Evolutionary conservation across 2,888 invertebrate species (phyloP).

Genomic region (Nymphalis c-album): DNA sequence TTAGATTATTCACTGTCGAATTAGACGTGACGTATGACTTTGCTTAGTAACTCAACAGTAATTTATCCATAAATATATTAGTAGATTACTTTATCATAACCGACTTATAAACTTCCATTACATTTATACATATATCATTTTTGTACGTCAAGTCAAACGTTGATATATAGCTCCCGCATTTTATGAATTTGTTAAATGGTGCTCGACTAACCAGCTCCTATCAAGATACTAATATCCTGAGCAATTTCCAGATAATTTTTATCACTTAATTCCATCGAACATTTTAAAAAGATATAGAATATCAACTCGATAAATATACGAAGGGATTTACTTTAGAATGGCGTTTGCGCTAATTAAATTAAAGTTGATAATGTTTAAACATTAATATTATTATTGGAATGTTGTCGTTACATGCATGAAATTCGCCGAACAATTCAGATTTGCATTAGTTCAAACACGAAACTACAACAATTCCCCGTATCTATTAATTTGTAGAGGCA

Average conservation of each 20-base stretch:
- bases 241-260: background rate
- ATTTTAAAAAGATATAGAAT: no score
- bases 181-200: background rate
- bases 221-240: background rate
- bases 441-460: conserved; percentile 14
- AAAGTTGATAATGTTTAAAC: no score
- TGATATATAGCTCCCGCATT: background rate
- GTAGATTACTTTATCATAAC: background rate
- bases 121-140: conserved; percentile 1
- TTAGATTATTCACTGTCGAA: conserved; percentile 28
- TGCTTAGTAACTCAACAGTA: background rate
- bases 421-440: background rate
- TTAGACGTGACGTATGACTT: conserved; percentile 21
- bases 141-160: background rate
- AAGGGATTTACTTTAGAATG: background rate
- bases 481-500: conserved; percentile 26
- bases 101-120: background rate
- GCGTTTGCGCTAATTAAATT: no score
- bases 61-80: background rate
- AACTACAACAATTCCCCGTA: conserved; percentile 25
- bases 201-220: background rate
- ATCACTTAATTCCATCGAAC: background rate
- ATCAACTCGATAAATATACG: no score
- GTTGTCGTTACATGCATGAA: background rate
- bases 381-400: background rate